phyloP scores from a whole-genome alignment of 1,140 invertebrate species.

The Brachionus rubens region DNA sequence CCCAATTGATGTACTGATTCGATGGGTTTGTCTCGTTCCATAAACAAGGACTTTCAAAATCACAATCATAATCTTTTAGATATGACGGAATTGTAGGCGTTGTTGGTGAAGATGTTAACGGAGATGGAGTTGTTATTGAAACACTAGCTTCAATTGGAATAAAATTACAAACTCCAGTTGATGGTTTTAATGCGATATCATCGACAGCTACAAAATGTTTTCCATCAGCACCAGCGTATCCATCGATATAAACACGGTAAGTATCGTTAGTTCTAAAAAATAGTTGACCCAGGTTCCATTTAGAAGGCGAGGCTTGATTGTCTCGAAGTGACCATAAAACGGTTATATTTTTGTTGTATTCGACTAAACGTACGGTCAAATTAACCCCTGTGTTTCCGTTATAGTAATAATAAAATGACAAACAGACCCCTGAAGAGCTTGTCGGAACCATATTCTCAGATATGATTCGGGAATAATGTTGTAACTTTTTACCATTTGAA shows the following conservation, averaged over 20 bases:
- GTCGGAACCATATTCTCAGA: slow-evolving; percentile 37
- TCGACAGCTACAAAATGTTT: not conserved
- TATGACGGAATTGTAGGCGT: not conserved
- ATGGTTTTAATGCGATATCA: slow-evolving; percentile 10
- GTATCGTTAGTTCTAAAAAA: slow-evolving; percentile 22
- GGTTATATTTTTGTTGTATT: not conserved
- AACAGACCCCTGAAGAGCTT: not conserved
- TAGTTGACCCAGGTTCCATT: slow-evolving; percentile 26
- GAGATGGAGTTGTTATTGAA: not conserved
- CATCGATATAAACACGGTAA: not conserved
- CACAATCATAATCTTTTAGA: slow-evolving; percentile 12
- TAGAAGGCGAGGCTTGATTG: not conserved
- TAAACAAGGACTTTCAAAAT: slow-evolving; percentile 26
- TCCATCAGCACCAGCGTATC: not conserved
- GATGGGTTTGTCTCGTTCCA: not conserved
- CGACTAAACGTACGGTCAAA: not conserved
- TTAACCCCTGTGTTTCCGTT: slow-evolving; percentile 18
- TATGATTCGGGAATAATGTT: not conserved
- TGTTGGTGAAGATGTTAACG: not conserved
- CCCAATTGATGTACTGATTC: slow-evolving; percentile 21
- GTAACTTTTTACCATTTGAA: slow-evolving; percentile 7
- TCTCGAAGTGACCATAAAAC: not conserved
- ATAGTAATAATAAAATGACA: slow-evolving; percentile 53
- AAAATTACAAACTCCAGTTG: slow-evolving; percentile 3
- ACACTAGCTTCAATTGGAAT: slow-evolving; percentile 1